Percentiles rank a stretch among this genome's conserved stretches.
These are phyloP conservation scores for Diuraphis noxia DNA, from an alignment of 1,140 invertebrate species.

Conservation along the genomic window DNA sequence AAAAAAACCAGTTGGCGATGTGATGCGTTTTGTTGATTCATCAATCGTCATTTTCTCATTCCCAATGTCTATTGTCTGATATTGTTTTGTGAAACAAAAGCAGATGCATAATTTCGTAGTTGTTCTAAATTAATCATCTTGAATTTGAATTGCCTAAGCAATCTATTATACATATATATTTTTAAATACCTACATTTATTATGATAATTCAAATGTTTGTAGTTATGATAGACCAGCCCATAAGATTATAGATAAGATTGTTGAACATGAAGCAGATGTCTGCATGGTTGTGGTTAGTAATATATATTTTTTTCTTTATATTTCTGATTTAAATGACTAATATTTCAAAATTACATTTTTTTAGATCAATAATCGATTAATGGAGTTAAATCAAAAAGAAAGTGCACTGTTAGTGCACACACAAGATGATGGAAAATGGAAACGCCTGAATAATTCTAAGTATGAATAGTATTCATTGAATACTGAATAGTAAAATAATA, in stretches of 20 bases:
- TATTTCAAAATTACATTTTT: neutral
- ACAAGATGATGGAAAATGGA: slow-evolving; percentile 55
- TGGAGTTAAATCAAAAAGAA: slow-evolving; percentile 46
- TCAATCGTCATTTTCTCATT: too few species aligned
- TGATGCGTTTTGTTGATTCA: too few species aligned
- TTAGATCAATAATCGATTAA: slow-evolving; percentile 47
- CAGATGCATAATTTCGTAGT: too few species aligned
- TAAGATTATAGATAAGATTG: slow-evolving; percentile 85
- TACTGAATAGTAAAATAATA: slow-evolving; percentile 26
- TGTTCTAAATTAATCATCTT: neutral
- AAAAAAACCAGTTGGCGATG: too few species aligned
- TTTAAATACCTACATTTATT: neutral
- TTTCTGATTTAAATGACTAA: neutral
- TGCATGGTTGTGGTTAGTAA: slow-evolving; percentile 75
- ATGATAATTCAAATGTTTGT: slow-evolving; percentile 58
- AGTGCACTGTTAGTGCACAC: slow-evolving; percentile 24
- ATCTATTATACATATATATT: neutral
- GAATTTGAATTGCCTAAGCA: neutral
- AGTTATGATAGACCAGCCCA: slow-evolving; percentile 79
- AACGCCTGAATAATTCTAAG: slow-evolving; percentile 60
- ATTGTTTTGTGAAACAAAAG: too few species aligned
- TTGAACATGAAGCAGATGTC: slow-evolving; percentile 74
- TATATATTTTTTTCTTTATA: neutral
- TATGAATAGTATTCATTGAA: too few species aligned
- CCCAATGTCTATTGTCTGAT: too few species aligned